phyloP scores from a whole-genome alignment of 2,797 vertebrate species.

The Alca torda region DNA sequence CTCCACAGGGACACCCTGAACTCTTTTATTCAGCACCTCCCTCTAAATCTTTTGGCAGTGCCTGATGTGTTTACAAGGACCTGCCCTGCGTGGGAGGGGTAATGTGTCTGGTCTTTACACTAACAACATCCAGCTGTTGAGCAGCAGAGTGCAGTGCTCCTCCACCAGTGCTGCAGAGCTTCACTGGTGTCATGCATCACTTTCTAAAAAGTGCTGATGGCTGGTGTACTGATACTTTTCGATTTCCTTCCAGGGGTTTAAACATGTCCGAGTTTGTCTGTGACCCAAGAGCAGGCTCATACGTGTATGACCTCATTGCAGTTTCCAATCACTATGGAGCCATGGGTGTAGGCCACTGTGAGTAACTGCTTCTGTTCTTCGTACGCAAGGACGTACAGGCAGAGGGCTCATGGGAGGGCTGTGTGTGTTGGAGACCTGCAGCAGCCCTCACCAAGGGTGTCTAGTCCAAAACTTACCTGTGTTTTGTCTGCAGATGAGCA shows the following conservation, averaged over 20 bases:
- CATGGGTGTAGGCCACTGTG: slow-evolving; percentile 97
- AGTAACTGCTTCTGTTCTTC: slow-evolving; percentile 72
- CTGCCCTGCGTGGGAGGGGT: background rate
- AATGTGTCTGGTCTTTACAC: background rate
- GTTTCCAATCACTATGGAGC: slow-evolving; percentile 98
- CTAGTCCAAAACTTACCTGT: background rate
- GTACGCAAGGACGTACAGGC: background rate
- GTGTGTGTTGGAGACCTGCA: background rate
- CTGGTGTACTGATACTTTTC: background rate
- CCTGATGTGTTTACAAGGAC: background rate
- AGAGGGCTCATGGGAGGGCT: background rate
- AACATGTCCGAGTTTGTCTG: slow-evolving; percentile 97
- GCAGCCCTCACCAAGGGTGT: background rate
- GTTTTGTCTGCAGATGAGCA: background rate
- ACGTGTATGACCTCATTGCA: slow-evolving; percentile 91
- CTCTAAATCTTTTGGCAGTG: background rate
- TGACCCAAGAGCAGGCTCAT: slow-evolving; percentile 87
- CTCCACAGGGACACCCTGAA: background rate
- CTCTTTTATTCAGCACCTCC: background rate
- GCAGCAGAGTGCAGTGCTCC: background rate
- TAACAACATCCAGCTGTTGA: background rate
- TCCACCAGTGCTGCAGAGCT: background rate
- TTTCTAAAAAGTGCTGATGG: background rate
- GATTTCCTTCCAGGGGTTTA: slow-evolving; percentile 82
- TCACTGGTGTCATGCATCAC: background rate